Evolutionary conservation across 2,113 vertebrate genomes (phyloP), one percentile per base, ranked within the genome.

Genomic region (Lepisosteus osseus): DNA sequence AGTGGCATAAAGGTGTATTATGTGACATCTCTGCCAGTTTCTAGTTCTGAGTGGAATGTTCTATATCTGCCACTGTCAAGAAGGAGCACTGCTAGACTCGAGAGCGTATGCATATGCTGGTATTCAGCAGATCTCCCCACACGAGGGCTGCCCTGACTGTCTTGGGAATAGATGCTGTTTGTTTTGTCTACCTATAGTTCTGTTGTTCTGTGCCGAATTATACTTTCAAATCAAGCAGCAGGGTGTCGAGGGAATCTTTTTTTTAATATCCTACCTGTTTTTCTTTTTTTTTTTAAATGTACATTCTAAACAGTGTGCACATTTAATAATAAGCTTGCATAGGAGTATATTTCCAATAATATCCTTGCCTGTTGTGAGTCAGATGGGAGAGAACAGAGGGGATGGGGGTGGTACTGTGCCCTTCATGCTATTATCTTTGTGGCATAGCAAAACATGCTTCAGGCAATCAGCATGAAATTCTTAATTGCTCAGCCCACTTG

Each of bases 381-480:
- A 80, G 80, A 80, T 86, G 77, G 81, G 83, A 83, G 85, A 88
- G 84, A 84, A 82, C 83, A 77, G 84, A 87, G 69, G 64, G 72
- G 77, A 74, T 73, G 83, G 78, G 71, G 80, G 86, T 74, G 78
- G 85, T 76, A 70, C 83, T 84, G 73, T 77, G 77, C 89, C 89
- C 69, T 78, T 87, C 84, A 85, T 91, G 91, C 91, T 90, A 70
- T 94, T 94, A 90, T 92, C 91, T 95, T 94, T 90, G 91, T 93
- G 90, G 91, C 89, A 69, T 78, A 87, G 90, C 86, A 90, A 91
- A 94, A 89, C 92, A 87, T 83, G 93, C 94, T 94, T 87, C 90
- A 89, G 95, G 94, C 95, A 94, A 91, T 95, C 93, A 93, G 92
- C 92, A 85, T 92, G 94, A 93, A 95, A 92, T 94, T 93, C 88